These are phyloP conservation scores for Chionoecetes opilio DNA, from an alignment of 1,140 invertebrate species.

Conservation along the genomic window DNA sequence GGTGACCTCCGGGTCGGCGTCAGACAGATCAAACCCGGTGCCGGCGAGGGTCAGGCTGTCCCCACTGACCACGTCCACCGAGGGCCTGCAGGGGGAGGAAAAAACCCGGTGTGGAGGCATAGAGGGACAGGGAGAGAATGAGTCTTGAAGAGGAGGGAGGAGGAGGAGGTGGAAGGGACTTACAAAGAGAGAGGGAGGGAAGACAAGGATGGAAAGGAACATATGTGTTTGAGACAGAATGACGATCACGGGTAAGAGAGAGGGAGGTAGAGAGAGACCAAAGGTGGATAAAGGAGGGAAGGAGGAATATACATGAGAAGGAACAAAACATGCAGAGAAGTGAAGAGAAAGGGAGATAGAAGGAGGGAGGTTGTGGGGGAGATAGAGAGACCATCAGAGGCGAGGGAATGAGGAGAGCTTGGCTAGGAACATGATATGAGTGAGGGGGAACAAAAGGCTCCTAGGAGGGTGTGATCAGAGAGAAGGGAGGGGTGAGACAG, in stretches of 20 bases:
- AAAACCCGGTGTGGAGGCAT: too few species aligned
- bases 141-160: background rate
- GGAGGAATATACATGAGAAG: background rate
- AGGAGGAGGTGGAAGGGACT: too few species aligned
- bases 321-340: background rate
- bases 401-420: too few species aligned
- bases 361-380: background rate
- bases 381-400: too few species aligned
- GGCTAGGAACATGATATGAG: too few species aligned
- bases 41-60: constrained; percentile 47
- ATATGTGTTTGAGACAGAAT: background rate
- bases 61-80: background rate
- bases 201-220: background rate
- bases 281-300: background rate
- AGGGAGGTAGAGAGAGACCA: too few species aligned
- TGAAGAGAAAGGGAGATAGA: background rate
- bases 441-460: too few species aligned
- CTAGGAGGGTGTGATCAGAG: too few species aligned
- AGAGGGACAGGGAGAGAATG: background rate
- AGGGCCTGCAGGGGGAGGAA: constrained; percentile 20
- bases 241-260: background rate
- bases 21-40: background rate
- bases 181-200: background rate
- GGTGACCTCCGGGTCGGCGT: background rate
- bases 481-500: too few species aligned